phyloP scores from a whole-genome alignment of 2,888 invertebrate genomes.

The Alloplasta piceator region DNA sequence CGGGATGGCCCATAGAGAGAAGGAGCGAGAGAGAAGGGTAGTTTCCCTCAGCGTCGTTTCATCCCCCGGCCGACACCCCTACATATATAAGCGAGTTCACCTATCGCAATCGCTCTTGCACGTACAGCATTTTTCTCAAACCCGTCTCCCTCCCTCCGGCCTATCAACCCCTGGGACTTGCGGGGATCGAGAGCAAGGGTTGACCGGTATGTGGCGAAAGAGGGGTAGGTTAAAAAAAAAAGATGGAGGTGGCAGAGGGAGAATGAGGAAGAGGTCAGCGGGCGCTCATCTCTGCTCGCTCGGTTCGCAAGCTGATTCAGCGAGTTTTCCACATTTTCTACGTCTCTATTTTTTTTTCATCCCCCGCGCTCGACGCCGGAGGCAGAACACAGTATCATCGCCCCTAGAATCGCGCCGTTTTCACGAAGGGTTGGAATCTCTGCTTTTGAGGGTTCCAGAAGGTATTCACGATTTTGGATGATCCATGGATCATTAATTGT shows the following conservation, averaged over 20 bases:
- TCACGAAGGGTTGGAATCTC: too few species aligned
- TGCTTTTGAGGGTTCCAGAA: too few species aligned
- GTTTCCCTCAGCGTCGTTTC: slow-evolving; percentile 56
- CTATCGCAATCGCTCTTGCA: slow-evolving; percentile 76
- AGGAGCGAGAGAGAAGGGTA: too few species aligned
- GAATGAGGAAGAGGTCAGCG: slow-evolving; percentile 57
- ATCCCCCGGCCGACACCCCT: slow-evolving; percentile 67
- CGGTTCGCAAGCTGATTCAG: slow-evolving; percentile 63
- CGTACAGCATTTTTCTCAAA: slow-evolving; percentile 76
- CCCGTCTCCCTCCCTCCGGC: slow-evolving; percentile 71
- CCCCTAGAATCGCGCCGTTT: too few species aligned
- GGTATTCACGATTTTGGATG: too few species aligned
- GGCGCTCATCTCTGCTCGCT: slow-evolving; percentile 40
- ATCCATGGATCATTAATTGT: too few species aligned
- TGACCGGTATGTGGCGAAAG: slow-evolving; percentile 44
- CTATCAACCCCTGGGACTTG: slow-evolving; percentile 64
- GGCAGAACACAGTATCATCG: slow-evolving; percentile 45
- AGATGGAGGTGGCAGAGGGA: background rate
- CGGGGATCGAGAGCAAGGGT: slow-evolving; percentile 54
- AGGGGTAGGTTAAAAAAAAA: slow-evolving; percentile 7
- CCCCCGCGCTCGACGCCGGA: slow-evolving; percentile 50
- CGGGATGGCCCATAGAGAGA: slow-evolving; percentile 38
- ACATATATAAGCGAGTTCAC: too few species aligned
- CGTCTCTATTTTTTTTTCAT: too few species aligned
- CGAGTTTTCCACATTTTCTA: slow-evolving; percentile 52